Conservation (phyloP, 2,888 invertebrate genomes). For the Andrena camellia region DNA sequence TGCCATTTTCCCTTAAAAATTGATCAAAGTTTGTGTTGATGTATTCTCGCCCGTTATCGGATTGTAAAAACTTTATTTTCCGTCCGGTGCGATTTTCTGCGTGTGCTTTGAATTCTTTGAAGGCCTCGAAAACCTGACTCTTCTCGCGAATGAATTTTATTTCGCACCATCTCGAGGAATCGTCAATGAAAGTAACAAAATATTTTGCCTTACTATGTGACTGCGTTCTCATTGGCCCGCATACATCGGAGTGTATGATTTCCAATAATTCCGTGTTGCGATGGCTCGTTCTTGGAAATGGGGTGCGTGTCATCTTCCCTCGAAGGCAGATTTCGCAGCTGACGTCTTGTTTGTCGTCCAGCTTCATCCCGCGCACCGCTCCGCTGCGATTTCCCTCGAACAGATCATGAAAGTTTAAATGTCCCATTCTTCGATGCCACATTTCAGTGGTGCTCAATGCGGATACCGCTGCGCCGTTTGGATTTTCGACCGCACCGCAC, state of each 20-base stretch:
- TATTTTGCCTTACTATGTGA: background rate
- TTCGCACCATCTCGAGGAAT: constrained; percentile 12
- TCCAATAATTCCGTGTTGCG: background rate
- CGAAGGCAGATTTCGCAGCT: background rate
- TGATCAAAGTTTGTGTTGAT: background rate
- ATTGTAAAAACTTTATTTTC: constrained; percentile 4
- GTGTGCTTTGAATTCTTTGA: background rate
- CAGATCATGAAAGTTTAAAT: background rate
- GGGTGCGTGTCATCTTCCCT: background rate
- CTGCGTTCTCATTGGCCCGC: background rate
- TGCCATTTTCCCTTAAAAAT: background rate
- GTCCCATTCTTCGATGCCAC: background rate
- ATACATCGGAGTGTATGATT: background rate
- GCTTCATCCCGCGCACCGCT: background rate
- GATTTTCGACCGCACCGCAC: background rate
- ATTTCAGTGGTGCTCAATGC: background rate
- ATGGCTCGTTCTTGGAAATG: background rate
- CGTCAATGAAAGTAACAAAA: constrained; percentile 13
- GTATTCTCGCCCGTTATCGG: constrained; percentile 9
- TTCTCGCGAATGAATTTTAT: background rate
- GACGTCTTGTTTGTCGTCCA: background rate
- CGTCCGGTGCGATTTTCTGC: background rate
- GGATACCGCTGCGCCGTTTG: background rate
- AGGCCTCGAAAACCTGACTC: background rate
- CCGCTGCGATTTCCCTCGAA: too few species aligned